These are phyloP conservation scores for Peromyscus leucopus DNA, from an alignment of 2,113 vertebrate species.

Conservation along the genomic window DNA sequence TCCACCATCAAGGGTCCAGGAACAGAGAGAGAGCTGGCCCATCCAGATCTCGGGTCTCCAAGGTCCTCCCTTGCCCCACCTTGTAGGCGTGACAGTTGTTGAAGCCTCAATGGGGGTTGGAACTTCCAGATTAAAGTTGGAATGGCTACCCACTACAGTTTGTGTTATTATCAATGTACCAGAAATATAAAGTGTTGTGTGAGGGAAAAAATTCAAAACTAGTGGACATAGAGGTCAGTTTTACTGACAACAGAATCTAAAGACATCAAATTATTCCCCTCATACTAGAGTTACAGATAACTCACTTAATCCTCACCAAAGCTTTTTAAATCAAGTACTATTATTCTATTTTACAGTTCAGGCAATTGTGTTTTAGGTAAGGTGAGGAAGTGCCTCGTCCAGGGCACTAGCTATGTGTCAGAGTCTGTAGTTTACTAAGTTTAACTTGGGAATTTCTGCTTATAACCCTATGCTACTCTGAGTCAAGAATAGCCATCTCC, in stretches of 20 bases:
- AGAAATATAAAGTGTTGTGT: neutral
- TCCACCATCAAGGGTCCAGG: too few relatives aligned
- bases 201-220: neutral
- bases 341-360: conserved; percentile 30
- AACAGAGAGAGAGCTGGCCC: too few relatives aligned
- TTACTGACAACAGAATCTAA: conserved; percentile 19
- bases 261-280: neutral
- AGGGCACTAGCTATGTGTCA: neutral
- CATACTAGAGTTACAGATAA: neutral
- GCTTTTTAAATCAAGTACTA: conserved; percentile 1
- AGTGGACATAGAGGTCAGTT: neutral
- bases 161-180: neutral
- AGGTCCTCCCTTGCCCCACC: too few relatives aligned
- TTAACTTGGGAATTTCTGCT: neutral
- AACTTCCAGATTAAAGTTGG: too few relatives aligned
- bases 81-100: too few relatives aligned
- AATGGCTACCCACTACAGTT: too few relatives aligned
- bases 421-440: neutral
- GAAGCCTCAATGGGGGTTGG: too few relatives aligned
- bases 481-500: neutral
- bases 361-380: neutral
- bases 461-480: neutral
- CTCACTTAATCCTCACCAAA: neutral
- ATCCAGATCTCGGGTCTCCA: too few relatives aligned
- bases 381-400: neutral